These are phyloP conservation scores for Gulo gulo DNA, from an alignment of 2,113 vertebrate genomes.

Conservation along the genomic window DNA sequence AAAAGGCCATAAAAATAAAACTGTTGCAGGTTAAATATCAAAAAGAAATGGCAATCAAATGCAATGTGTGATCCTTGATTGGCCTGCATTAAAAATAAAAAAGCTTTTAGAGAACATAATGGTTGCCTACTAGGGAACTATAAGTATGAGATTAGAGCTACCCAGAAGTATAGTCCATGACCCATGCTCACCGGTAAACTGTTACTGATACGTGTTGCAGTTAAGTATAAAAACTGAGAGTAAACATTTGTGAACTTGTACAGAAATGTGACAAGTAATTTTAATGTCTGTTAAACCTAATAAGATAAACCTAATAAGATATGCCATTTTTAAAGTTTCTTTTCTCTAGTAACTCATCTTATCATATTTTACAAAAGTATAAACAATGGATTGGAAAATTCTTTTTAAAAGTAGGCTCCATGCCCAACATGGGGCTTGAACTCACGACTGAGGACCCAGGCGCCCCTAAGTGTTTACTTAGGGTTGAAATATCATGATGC, in stretches of 20 bases:
- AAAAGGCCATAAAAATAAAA: not conserved
- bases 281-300: conserved; percentile 3
- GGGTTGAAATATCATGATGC: not conserved
- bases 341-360: conserved; percentile 34
- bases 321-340: not conserved
- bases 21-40: not conserved
- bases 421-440: not conserved
- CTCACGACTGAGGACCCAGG: not conserved
- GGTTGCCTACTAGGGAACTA: not conserved
- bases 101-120: not conserved
- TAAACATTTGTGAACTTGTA: not conserved
- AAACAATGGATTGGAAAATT: not conserved
- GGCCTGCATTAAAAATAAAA: not conserved
- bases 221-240: not conserved
- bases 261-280: not conserved
- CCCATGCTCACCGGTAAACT: not conserved
- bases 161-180: not conserved
- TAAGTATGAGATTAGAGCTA: not conserved
- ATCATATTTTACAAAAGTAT: conserved; percentile 3
- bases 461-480: not conserved
- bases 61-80: not conserved
- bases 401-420: not conserved
- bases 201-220: not conserved
- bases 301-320: not conserved
- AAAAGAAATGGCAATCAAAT: conserved; percentile 12